Evolutionary conservation across 1,140 invertebrate genomes (phyloP).

Genomic region (Reticulitermes speratus): DNA sequence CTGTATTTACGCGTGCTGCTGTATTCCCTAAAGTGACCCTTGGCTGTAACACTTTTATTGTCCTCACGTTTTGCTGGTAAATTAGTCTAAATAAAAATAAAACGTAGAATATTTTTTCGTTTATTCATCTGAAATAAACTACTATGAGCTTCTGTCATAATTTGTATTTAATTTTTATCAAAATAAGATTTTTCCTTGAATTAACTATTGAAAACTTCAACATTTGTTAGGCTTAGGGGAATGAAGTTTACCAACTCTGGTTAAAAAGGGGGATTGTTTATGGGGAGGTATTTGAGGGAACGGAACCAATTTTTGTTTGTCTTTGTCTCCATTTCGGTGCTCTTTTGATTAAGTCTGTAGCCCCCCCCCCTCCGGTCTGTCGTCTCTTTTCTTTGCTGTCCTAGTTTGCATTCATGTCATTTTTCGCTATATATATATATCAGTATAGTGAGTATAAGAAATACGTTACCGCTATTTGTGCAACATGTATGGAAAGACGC

Average conservation of each 20-base stretch:
- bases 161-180: no score
- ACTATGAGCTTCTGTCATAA: no score
- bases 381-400: neutral
- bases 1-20: no score
- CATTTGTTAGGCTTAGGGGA: neutral
- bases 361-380: neutral
- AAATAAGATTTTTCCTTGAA: neutral
- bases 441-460: neutral
- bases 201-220: neutral
- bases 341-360: slow-evolving; percentile 15
- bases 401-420: neutral
- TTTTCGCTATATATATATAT: neutral
- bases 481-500: no score
- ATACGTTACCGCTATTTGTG: neutral
- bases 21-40: no score
- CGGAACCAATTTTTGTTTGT: neutral
- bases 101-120: no score
- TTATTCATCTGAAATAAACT: no score
- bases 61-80: no score
- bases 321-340: neutral
- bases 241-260: neutral
- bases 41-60: no score
- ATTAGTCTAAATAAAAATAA: no score
- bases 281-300: neutral
- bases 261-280: neutral